phyloP scores from a whole-genome alignment of 2,888 invertebrate genomes.

The Mythimna pallens region DNA sequence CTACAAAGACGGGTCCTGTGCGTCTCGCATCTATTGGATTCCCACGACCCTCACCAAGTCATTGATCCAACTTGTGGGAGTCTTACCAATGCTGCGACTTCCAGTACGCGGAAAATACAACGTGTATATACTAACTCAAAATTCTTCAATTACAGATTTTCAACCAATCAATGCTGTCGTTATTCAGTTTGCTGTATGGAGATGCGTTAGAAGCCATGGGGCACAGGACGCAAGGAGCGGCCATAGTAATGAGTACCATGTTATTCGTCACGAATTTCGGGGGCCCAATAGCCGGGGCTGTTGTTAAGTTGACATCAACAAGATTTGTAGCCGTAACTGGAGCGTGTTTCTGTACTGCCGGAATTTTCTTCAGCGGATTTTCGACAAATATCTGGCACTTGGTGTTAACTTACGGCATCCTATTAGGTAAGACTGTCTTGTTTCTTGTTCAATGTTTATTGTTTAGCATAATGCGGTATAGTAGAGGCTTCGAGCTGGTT shows the following conservation, averaged over 20 bases:
- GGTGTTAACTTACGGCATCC: constrained; percentile 84
- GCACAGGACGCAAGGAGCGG: constrained; percentile 92
- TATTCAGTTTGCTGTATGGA: constrained; percentile 93
- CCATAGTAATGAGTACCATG: constrained; percentile 92
- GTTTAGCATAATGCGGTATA: constrained; percentile 54
- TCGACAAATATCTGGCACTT: constrained; percentile 85
- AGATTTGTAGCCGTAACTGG: constrained; percentile 85
- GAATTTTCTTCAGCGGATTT: constrained; percentile 87
- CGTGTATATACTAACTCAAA: not conserved
- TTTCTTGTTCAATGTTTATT: constrained; percentile 49
- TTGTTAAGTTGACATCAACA: constrained; percentile 89
- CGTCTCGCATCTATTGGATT: no score
- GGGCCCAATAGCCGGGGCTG: constrained; percentile 93
- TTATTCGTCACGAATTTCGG: constrained; percentile 92
- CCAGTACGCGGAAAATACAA: not conserved
- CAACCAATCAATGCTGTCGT: constrained; percentile 93
- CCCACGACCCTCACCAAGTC: no score
- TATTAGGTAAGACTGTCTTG: constrained; percentile 82
- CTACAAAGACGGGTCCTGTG: no score
- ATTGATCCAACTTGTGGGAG: no score
- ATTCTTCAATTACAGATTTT: constrained; percentile 89
- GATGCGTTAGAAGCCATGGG: constrained; percentile 92
- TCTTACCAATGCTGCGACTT: no score
- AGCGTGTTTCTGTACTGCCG: constrained; percentile 81
- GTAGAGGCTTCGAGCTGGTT: constrained; percentile 9